Evolutionary conservation across 2,888 invertebrate genomes (phyloP).

Genomic region (Lysandra coridon): DNA sequence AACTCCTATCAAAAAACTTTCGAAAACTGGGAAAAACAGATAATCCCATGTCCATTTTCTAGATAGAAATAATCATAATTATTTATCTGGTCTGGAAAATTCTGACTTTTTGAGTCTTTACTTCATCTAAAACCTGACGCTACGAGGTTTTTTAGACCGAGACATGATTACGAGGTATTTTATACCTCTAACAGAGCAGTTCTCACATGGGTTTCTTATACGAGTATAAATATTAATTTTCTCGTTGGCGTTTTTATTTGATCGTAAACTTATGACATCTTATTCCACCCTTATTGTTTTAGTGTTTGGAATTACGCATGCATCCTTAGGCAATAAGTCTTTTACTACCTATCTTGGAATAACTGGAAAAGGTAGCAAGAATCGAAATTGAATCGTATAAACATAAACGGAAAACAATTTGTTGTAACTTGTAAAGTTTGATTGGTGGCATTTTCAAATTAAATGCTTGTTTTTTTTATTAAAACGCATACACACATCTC

Average conservation of each 20-base stretch:
- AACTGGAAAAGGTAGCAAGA: background rate
- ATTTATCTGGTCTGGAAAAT: no score
- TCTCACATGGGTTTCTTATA: slow-evolving; percentile 31
- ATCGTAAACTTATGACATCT: slow-evolving; percentile 22
- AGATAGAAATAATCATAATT: no score
- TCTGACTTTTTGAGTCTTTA: background rate
- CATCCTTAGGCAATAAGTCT: background rate
- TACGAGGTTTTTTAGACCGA: slow-evolving; percentile 64
- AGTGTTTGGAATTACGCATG: slow-evolving; percentile 1
- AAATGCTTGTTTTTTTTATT: background rate
- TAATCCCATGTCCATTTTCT: no score
- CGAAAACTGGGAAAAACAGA: no score
- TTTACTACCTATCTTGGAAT: background rate
- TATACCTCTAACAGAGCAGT: slow-evolving; percentile 55
- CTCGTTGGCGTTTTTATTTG: slow-evolving; percentile 23
- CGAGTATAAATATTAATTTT: slow-evolving; percentile 8
- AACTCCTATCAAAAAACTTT: no score
- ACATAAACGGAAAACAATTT: no score
- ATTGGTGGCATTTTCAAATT: background rate
- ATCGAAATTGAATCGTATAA: no score
- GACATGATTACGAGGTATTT: slow-evolving; percentile 55
- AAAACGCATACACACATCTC: background rate
- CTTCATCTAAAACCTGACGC: background rate
- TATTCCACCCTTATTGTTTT: slow-evolving; percentile 18
- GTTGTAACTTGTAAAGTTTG: no score